phyloP scores from a whole-genome alignment of 2,888 invertebrate genomes.

The Serripes groenlandicus region DNA sequence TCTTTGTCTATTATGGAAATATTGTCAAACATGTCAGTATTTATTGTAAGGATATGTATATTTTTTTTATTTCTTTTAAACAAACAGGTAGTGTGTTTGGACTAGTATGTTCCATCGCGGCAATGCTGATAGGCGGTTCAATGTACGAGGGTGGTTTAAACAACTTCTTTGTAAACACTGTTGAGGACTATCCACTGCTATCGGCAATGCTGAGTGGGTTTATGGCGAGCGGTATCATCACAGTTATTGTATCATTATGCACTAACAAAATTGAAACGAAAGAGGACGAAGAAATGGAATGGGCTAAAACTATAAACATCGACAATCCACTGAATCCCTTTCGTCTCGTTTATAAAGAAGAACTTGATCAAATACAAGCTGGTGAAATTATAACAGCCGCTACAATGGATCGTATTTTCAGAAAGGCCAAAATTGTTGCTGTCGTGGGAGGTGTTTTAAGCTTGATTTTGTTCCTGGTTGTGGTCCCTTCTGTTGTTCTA shows the following conservation, averaged over 20 bases:
- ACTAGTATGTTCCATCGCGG: slow-evolving; percentile 66
- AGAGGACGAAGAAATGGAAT: slow-evolving; percentile 68
- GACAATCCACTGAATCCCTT: slow-evolving; percentile 79
- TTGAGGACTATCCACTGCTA: slow-evolving; percentile 75
- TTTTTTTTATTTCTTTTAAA: too few species aligned
- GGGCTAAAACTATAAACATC: slow-evolving; percentile 77
- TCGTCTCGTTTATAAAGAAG: slow-evolving; percentile 71
- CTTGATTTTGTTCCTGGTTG: slow-evolving; percentile 55
- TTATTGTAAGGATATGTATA: too few species aligned
- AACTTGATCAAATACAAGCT: slow-evolving; percentile 64
- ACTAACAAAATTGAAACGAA: slow-evolving; percentile 69
- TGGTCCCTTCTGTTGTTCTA: slow-evolving; percentile 59
- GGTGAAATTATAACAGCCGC: slow-evolving; percentile 49
- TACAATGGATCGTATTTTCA: slow-evolving; percentile 65
- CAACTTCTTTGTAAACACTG: slow-evolving; percentile 76
- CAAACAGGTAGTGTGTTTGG: slow-evolving; percentile 72
- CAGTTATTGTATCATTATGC: slow-evolving; percentile 74
- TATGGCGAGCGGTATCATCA: slow-evolving; percentile 69
- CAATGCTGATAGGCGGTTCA: slow-evolving; percentile 71
- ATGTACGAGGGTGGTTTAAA: slow-evolving; percentile 75
- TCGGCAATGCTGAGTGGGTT: slow-evolving; percentile 72
- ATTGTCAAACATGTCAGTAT: too few species aligned
- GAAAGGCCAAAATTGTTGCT: slow-evolving; percentile 53
- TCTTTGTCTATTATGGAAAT: too few species aligned
- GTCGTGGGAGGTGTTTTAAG: slow-evolving; percentile 49